Evolutionary conservation across 2,113 vertebrate genomes (phyloP).

Genomic region (Drymodes brunneopygia): DNA sequence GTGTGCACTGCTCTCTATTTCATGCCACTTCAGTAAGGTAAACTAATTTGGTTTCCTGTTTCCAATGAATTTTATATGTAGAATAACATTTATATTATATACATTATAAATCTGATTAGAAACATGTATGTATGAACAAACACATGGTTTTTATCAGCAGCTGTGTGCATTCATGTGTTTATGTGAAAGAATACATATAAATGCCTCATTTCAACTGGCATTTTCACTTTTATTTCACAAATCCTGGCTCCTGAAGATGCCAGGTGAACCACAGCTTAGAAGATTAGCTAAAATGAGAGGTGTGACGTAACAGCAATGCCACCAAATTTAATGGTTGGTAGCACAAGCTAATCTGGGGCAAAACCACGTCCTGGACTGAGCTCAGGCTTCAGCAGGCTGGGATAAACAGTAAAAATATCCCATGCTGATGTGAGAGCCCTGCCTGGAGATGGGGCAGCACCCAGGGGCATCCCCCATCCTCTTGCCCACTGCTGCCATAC

Average conservation of each 20-base stretch:
- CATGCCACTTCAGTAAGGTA: not conserved
- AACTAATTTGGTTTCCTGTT: not conserved
- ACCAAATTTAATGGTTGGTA: not conserved
- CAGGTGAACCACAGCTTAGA: not conserved
- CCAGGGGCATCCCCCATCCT: not conserved
- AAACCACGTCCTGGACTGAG: not conserved
- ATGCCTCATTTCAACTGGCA: not conserved
- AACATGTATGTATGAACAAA: not conserved
- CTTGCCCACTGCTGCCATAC: not conserved
- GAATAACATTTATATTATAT: not conserved
- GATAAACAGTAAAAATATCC: not conserved
- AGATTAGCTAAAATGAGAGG: not conserved
- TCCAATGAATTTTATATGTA: not conserved
- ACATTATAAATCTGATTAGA: not conserved
- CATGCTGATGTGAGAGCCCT: rapidly evolving
- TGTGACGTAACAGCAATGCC: not conserved
- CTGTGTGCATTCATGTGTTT: not conserved
- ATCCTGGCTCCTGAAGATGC: not conserved
- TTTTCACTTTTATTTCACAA: not conserved
- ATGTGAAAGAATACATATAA: not conserved
- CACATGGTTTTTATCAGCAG: not conserved
- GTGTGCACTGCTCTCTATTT: not conserved
- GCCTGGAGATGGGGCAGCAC: not conserved
- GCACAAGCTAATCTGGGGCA: not conserved
- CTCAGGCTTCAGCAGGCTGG: not conserved